A percentile compares a stretch with the other conserved stretches of the same genome.
These are phyloP conservation scores for Malurus splendens DNA, from an alignment of 2,797 vertebrate genomes.

Conservation along the genomic window DNA sequence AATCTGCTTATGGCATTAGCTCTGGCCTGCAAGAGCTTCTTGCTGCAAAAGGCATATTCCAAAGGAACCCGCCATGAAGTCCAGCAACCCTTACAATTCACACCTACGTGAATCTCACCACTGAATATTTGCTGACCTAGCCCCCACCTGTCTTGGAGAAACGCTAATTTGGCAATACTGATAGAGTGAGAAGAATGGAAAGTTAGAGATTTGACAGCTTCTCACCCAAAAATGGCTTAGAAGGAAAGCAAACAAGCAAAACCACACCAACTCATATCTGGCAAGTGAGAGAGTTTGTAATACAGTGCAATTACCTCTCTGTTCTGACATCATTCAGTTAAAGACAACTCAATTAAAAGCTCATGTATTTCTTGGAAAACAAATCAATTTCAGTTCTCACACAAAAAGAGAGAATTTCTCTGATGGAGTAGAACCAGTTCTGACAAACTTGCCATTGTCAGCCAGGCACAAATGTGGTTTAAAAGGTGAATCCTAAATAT, in stretches of 20 bases:
- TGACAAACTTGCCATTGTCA: neutral
- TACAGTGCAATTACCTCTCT: slow-evolving; percentile 20
- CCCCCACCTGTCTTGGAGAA: neutral
- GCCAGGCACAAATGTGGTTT: neutral
- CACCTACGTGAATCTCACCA: neutral
- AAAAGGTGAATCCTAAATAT: neutral
- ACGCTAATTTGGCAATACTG: slow-evolving; percentile 32
- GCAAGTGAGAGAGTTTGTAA: slow-evolving; percentile 7
- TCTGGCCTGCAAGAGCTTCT: slow-evolving; percentile 7
- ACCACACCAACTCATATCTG: slow-evolving; percentile 2
- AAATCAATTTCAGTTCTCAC: neutral
- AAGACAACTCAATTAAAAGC: neutral
- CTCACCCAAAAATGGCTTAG: slow-evolving; percentile 47
- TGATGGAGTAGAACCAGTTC: slow-evolving; percentile 3
- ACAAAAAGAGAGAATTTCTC: neutral
- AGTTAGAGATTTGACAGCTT: neutral
- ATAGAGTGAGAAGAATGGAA: neutral
- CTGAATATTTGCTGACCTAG: neutral
- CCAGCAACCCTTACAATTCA: neutral
- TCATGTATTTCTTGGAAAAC: neutral
- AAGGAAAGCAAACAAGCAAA: slow-evolving; percentile 36
- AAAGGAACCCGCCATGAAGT: neutral
- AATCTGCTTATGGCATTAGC: slow-evolving; percentile 9
- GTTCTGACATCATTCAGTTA: slow-evolving; percentile 23
- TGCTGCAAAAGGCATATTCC: slow-evolving; percentile 16